These are phyloP conservation scores for Catagonus wagneri DNA, from an alignment of 2,113 vertebrate species.

Conservation along the genomic window DNA sequence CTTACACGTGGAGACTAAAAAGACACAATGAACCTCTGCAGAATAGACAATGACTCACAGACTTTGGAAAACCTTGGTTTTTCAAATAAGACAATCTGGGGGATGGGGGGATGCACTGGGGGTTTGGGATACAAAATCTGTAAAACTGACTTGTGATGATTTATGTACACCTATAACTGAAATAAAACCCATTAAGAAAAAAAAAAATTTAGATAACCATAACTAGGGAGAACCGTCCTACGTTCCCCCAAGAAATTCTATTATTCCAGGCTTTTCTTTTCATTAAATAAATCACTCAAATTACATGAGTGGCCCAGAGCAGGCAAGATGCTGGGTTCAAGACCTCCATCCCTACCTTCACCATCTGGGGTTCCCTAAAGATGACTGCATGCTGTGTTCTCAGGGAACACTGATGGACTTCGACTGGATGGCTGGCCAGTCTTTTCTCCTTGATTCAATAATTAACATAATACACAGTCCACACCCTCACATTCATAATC, in stretches of 20 bases:
- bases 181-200: no score
- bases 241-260: background rate
- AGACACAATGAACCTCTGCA: no score
- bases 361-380: background rate
- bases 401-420: background rate
- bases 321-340: no score
- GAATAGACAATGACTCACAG: no score
- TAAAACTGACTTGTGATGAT: no score
- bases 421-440: rapidly evolving
- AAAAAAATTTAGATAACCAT: background rate
- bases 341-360: background rate
- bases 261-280: background rate
- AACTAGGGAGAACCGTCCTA: background rate
- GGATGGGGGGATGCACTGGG: no score
- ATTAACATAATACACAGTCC: background rate
- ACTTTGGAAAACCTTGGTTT: no score
- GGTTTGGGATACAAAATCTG: no score
- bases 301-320: background rate
- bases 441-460: no score
- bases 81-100: no score
- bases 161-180: no score
- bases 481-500: background rate
- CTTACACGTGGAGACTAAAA: no score
- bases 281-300: background rate
- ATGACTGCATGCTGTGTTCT: background rate